phyloP scores from a whole-genome alignment of 30 jellyfish, hydroid and myxozoan species.

The Clytia hemisphaerica region DNA sequence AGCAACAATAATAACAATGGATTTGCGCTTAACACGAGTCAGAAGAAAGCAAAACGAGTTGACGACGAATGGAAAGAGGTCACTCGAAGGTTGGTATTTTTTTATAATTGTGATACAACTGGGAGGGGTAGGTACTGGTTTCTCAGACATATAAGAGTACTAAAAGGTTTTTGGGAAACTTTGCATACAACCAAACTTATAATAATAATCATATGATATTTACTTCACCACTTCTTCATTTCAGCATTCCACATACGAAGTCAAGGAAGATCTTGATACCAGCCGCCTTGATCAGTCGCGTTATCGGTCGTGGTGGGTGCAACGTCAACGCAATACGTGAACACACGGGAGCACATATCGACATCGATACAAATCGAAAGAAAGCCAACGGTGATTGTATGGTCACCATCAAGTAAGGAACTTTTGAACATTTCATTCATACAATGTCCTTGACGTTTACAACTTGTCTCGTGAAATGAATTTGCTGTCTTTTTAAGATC shows the following conservation, averaged over 20 bases:
- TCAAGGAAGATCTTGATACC: conserved; percentile 86
- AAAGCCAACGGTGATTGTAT: conserved; percentile 96
- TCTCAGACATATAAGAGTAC: too few species aligned
- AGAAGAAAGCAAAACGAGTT: conserved; percentile 65
- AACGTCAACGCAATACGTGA: conserved; percentile 90
- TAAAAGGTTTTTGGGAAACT: too few species aligned
- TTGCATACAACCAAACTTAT: neutral
- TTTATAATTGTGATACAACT: too few species aligned
- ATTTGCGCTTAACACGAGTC: conserved; percentile 58
- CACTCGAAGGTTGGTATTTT: conserved; percentile 52
- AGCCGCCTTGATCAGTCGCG: conserved; percentile 83
- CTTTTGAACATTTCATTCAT: neutral
- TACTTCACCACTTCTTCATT: neutral
- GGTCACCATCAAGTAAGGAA: conserved; percentile 96
- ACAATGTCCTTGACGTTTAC: neutral
- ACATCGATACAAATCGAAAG: conserved; percentile 92
- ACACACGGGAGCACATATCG: conserved; percentile 86
- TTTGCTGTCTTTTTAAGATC: neutral
- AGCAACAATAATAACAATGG: neutral
- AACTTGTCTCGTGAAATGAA: neutral
- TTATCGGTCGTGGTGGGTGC: conserved; percentile 97
- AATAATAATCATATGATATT: neutral
- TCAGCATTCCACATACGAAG: conserved; percentile 34
- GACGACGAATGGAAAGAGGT: conserved; percentile 98
- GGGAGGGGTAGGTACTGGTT: too few species aligned